phyloP scores from a whole-genome alignment of 2,113 vertebrate genomes.

The Rhea pennata region DNA sequence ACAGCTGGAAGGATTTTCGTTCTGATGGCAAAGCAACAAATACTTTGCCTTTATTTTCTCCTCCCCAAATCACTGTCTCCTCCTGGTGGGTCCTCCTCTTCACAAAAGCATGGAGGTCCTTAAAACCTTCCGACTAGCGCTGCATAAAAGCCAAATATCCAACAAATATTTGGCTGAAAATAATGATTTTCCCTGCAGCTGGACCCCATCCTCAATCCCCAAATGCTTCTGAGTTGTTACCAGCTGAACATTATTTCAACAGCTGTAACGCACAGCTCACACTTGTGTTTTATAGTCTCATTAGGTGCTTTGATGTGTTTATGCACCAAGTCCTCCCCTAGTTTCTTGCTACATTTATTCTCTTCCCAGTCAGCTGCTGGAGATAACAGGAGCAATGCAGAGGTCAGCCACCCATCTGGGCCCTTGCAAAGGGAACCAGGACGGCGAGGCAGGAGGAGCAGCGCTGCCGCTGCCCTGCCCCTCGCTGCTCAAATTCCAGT shows the following conservation, averaged over 20 bases:
- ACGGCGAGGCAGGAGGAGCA: background rate
- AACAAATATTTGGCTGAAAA: background rate
- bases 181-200: background rate
- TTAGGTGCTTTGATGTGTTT: background rate
- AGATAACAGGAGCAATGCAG: background rate
- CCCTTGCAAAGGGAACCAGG: background rate
- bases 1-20: too few species aligned
- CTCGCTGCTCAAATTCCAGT: background rate
- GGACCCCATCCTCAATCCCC: background rate
- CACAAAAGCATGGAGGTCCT: background rate
- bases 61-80: background rate
- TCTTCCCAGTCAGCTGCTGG: background rate
- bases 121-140: background rate
- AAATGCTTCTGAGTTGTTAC: background rate
- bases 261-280: background rate
- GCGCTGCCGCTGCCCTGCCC: background rate
- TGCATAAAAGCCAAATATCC: background rate
- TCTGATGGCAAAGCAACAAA: background rate
- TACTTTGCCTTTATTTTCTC: background rate
- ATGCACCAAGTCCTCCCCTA: background rate
- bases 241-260: background rate
- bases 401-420: background rate
- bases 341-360: background rate
- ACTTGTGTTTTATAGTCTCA: background rate
- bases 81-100: background rate